Evolutionary conservation across 2,888 invertebrate genomes (phyloP), one percentile per base, ranked within the genome.

Genomic region (Andrena flavipes): DNA sequence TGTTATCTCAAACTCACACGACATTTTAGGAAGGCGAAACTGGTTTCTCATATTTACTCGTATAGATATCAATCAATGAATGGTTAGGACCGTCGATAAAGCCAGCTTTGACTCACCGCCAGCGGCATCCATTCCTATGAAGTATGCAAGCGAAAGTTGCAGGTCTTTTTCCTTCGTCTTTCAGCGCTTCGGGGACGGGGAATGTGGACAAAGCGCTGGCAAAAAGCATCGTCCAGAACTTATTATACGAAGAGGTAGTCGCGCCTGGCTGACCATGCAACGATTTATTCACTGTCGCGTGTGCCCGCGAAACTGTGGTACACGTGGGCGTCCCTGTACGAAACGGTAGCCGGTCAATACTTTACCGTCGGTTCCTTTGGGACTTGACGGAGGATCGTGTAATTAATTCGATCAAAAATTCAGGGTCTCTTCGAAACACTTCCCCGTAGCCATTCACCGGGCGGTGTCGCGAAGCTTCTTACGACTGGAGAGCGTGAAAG

Each of bases 241-340:
- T 78, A 62, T 48, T 42, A 42, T 16, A 42, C 42, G 16, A 42
- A 26, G 23, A 30, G 10, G 42, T 54, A 56, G 49, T 49, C 56
- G 72, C 33, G 70, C 79, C 69, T 73, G 87, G 79, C 84, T 76
- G 80, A 80, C 81, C 67, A 68, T 78, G 68, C 76, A 60, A 71
- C 60, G 78, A 83, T 80, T 85, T 84, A 80, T 85, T 79, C 77
- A 84, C 84, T 85, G 76, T 49, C 59, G n/a, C 48, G 23, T 16
- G n/a, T 16, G 29, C 5, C 20, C 16, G 75, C 8, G 10, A 10
- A 71, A 72, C 23, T 73, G 2, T 69, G 5, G 63, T 54, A 67
- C 64, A 6, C 59, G 49, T 20, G 1, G 2, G 10, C 8, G 20
- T 29, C 33, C 1, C 0, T 7, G 4, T n/a, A 0, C 0, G 23